A percentile compares a stretch with the other conserved stretches of the same genome.
phyloP scores from a whole-genome alignment of 2,113 vertebrate species.

The Sus scrofa region T2T-Sscrofa CM000813.6:104346501-104347000 shows the following conservation, averaged over 20 bases:
- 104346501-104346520: not conserved
- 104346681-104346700: not conserved
- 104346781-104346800: not conserved
- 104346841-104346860: not conserved
- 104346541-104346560: not conserved
- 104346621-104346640: not conserved
- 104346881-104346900: not conserved
- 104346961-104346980: slow-evolving; percentile 29
- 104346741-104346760: not conserved
- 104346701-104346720: not conserved
- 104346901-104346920: not conserved
- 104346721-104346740: not conserved
- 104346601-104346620: not conserved
- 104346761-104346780: not conserved
- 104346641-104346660: not conserved
- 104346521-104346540: not conserved
- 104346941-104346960: not conserved
- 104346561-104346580: not conserved
- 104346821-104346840: not conserved
- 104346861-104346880: not conserved
- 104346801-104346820: not conserved
- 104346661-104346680: not conserved
- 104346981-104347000: not conserved
- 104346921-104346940: not conserved
- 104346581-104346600: not conserved